Evolutionary conservation across 2,888 invertebrate species (phyloP), one percentile per base, ranked within the genome.

Genomic region (Amblyjoppa fuscipennis): DNA sequence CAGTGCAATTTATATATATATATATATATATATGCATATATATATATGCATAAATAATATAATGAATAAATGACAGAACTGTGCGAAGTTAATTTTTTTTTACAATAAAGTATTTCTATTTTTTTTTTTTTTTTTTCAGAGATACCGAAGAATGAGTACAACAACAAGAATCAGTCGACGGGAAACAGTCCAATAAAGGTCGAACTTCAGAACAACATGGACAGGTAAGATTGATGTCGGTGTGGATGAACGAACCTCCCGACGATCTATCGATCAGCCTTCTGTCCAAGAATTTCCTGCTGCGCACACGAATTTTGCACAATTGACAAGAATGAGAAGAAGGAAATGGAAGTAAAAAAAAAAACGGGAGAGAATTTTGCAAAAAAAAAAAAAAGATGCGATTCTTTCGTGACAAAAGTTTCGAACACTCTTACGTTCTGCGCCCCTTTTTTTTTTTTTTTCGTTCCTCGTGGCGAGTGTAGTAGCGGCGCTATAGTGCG

Each of bases 61-160:
- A 6, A 66, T 7, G 6, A 13, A 45, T 41, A 11, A 61, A 45
- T 71, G n/a, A 9, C 38, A 79, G 31, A 70, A 70, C n/a, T 20
- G 53, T 56, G 53, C 5, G 1, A 1, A 56, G 64, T 61, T 6
- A 45, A 69, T 70, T 49, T 64, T 25, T 81, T 59, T 61, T 61
- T 51, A 38, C 76, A 75, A 61, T 11, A 41, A 87, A 53, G n/a
- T 34, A 16, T 34, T 64, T 31, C 0, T 34, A 13, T 84, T 87
- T 95, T 95, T 78, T 95, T 96, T 84, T 87, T 95, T 95, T 78
- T 95, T 96, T 73, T 20, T 96, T 73, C 96, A 98, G 98, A 98
- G 96, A 97, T 98, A 94, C 97, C 97, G 94, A 98, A 98, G 95
- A 98, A 97, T 95, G 98, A 98, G 95, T 98, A 98, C 95, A 98